Evolutionary conservation across 2,888 invertebrate genomes (phyloP), one percentile per base, ranked within the genome.

Genomic region (Lycophotia porphyrea): DNA sequence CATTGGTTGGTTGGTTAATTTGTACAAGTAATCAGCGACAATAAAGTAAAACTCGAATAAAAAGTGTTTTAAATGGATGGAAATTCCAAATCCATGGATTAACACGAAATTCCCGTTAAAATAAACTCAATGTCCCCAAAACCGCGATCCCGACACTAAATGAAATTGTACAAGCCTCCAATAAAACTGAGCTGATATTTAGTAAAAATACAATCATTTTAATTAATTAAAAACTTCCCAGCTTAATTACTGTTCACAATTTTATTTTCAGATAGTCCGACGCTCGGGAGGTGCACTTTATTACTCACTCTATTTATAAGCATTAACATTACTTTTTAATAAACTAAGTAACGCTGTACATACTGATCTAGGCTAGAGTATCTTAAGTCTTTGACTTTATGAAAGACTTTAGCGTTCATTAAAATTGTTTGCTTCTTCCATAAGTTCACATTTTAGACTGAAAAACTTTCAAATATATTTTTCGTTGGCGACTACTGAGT

Each of bases 251-350:
- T 49, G 27, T 76, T 72, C 15, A 27, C 36, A 49, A 42, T 84
- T 88, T 80, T 81, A 81, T 86, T 90, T 89, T 36, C 91, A 91
- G 91, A 82, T 84, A 82, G 85, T 80, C 70, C 86, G 67, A 73
- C 71, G 44, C 71, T 82, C 71, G 78, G 74, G 63, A 68, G 84
- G 66, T 83, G 78, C 78, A 74, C 73, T 78, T 31, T 80, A 61
- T 61, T 85, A 78, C 68, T 78, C 18, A 78, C 71, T 47, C 27
- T 87, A 81, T 58, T 87, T 69, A 71, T 87, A 69, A 78, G 75
- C 34, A 55, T 76, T 67, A 34, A 49, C 0, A 72, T 58, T 66
- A n/a, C 52, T 73, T 74, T 79, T 87, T 85, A 78, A 80, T 76
- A 67, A 73, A 68, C 42, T 76, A 58, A 71, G 67, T 66, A 58